phyloP scores from a whole-genome alignment of 2,113 vertebrate genomes.

The Acanthisitta chloris region DNA sequence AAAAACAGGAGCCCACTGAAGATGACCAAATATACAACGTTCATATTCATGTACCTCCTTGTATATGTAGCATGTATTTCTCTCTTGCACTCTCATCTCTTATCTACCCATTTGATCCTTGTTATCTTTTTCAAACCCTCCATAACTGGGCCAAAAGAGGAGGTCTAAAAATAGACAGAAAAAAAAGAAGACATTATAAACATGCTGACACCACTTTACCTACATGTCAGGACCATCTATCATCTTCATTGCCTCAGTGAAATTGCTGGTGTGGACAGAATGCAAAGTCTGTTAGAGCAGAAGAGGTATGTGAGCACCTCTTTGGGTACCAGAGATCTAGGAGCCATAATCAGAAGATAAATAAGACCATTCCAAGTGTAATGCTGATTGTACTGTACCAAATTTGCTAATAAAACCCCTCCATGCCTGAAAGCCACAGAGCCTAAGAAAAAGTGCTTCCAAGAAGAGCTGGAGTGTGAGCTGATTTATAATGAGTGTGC shows the following conservation, averaged over 20 bases:
- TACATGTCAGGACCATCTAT: background rate
- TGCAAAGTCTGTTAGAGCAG: background rate
- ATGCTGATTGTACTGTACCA: background rate
- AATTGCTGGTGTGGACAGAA: slow-evolving; percentile 4
- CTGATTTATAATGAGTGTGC: background rate
- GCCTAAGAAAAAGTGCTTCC: background rate
- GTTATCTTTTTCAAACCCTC: background rate
- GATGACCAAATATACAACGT: background rate
- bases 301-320: background rate
- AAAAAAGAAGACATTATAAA: background rate
- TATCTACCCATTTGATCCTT: background rate
- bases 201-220: background rate
- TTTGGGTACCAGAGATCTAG: background rate
- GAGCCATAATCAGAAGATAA: background rate
- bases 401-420: background rate
- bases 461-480: background rate
- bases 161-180: background rate
- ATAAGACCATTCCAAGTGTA: background rate
- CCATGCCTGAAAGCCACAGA: background rate
- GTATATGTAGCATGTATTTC: accelerated
- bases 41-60: background rate
- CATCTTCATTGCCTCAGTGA: background rate
- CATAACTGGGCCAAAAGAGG: background rate
- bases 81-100: background rate
- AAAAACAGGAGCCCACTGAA: background rate